phyloP scores from a whole-genome alignment of 1,140 invertebrate species.

The Camponotus floridanus region DNA sequence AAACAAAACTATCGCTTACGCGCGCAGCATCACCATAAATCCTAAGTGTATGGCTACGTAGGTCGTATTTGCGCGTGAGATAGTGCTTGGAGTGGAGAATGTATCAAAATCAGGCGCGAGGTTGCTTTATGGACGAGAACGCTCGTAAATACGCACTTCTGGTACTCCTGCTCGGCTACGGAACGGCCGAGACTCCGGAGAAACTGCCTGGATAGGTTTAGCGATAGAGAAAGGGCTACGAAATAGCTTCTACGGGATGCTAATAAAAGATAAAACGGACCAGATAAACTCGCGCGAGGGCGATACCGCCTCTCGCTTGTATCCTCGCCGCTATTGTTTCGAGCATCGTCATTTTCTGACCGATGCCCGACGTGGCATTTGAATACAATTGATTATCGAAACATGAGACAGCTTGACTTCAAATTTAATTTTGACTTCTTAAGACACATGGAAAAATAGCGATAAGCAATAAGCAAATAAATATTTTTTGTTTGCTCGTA shows the following conservation, averaged over 20 bases:
- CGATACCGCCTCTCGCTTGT: slow-evolving; percentile 70
- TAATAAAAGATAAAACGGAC: slow-evolving; percentile 85
- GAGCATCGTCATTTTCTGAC: slow-evolving; percentile 66
- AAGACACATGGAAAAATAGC: no score
- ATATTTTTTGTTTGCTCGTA: no score
- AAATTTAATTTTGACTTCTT: neutral
- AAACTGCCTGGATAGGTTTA: slow-evolving; percentile 79
- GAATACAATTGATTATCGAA: slow-evolving; percentile 62
- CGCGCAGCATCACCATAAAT: slow-evolving; percentile 84
- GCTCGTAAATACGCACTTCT: slow-evolving; percentile 87
- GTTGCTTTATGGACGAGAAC: slow-evolving; percentile 86
- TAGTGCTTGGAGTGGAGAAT: slow-evolving; percentile 85
- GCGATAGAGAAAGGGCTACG: slow-evolving; percentile 82
- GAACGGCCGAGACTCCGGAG: slow-evolving; percentile 80
- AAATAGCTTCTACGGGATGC: slow-evolving; percentile 84
- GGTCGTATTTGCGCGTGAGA: slow-evolving; percentile 87
- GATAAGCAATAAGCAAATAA: no score
- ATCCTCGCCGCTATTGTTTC: slow-evolving; percentile 78
- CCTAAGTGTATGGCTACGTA: slow-evolving; percentile 84
- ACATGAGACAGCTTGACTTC: neutral
- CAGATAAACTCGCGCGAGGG: slow-evolving; percentile 79
- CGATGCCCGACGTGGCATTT: slow-evolving; percentile 10
- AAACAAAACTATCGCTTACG: slow-evolving; percentile 79
- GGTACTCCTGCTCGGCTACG: slow-evolving; percentile 80
- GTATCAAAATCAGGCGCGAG: slow-evolving; percentile 87